Evolutionary conservation across 2,888 invertebrate species (phyloP).

Genomic region (Elmis aenea): DNA sequence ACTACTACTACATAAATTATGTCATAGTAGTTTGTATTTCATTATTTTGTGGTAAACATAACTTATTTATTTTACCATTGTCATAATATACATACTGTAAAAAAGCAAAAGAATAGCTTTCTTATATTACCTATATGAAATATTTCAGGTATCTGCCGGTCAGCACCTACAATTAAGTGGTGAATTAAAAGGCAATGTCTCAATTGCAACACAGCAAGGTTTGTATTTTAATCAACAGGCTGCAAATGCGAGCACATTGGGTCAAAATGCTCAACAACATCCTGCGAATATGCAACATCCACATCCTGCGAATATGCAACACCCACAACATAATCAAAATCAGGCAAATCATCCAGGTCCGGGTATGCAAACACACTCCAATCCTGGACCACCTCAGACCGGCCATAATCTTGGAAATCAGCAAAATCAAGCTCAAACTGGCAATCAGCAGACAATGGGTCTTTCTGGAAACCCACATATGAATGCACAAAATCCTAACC

Average conservation of each 20-base stretch:
- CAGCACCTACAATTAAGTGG: slow-evolving; percentile 78
- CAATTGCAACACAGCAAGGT: slow-evolving; percentile 80
- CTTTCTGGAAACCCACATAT: slow-evolving; percentile 8
- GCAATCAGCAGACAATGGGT: slow-evolving; percentile 10
- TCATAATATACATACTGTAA: too few relatives aligned
- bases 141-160: slow-evolving; percentile 83
- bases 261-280: slow-evolving; percentile 22
- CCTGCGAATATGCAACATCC: slow-evolving; percentile 18
- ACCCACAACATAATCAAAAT: slow-evolving; percentile 13
- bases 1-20: too few relatives aligned
- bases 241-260: slow-evolving; percentile 18
- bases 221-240: slow-evolving; percentile 62
- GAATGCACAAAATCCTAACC: slow-evolving; percentile 17
- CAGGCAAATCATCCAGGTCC: slow-evolving; percentile 8
- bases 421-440: slow-evolving; percentile 6
- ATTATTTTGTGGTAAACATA: too few relatives aligned
- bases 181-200: slow-evolving; percentile 67
- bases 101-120: too few relatives aligned
- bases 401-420: slow-evolving; percentile 4
- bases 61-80: too few relatives aligned
- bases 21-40: too few relatives aligned
- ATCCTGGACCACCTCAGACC: background rate
- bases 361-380: background rate
- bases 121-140: too few relatives aligned
- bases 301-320: slow-evolving; percentile 13